Evolutionary conservation across 1,140 invertebrate genomes (phyloP).

Genomic region (Pararge aegeria): DNA sequence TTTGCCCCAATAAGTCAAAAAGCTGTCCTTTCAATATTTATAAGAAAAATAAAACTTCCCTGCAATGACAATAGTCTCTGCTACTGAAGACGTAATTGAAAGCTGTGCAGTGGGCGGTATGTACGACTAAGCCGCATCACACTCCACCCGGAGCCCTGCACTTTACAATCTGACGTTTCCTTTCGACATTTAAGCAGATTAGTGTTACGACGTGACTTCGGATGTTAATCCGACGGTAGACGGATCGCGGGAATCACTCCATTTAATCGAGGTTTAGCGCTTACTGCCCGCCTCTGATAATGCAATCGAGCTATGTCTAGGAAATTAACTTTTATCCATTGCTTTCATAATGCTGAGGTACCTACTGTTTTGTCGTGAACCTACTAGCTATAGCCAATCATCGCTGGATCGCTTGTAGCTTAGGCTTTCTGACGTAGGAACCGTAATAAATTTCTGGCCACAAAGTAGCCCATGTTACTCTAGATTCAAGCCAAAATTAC

Average conservation of each 20-base stretch:
- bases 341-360: neutral
- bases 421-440: no score
- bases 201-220: conserved; percentile 70
- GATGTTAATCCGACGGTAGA: conserved; percentile 74
- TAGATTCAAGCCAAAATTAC: no score
- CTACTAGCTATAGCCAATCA: no score
- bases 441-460: no score
- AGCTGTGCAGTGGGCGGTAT: conserved; percentile 29
- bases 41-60: neutral
- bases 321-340: conserved; percentile 7
- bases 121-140: conserved; percentile 62
- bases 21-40: neutral
- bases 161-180: conserved; percentile 78
- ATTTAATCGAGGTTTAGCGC: conserved; percentile 67
- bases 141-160: conserved; percentile 58
- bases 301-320: conserved; percentile 22
- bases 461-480: no score
- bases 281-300: conserved; percentile 48
- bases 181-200: conserved; percentile 77
- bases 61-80: neutral
- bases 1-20: no score
- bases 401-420: no score
- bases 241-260: conserved; percentile 69
- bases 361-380: no score
- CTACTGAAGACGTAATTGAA: conserved; percentile 18